Percentiles rank a stretch among this genome's conserved stretches.
phyloP scores from a whole-genome alignment of 2,113 vertebrate species.

The Clarias batrachus region DNA sequence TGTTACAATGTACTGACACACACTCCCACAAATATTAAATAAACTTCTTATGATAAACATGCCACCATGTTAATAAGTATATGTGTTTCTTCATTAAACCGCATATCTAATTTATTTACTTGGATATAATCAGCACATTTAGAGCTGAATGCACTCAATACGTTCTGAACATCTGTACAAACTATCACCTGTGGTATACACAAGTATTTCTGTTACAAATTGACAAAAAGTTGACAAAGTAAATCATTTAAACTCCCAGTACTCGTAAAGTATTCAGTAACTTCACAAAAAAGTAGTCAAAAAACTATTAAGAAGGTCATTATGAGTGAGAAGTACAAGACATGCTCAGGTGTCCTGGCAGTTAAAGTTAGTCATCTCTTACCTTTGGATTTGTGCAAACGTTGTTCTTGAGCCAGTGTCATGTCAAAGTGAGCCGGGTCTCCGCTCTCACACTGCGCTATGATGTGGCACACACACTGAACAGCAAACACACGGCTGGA shows the following conservation, averaged over 20 bases:
- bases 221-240: not conserved
- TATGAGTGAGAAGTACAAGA: not conserved
- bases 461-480: slow-evolving; percentile 85
- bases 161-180: not conserved
- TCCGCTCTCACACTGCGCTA: slow-evolving; percentile 79
- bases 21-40: no score
- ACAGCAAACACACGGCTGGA: slow-evolving; percentile 87
- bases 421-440: slow-evolving; percentile 83
- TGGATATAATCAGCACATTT: not conserved
- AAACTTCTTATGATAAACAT: no score
- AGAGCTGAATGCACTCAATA: not conserved
- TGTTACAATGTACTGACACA: no score
- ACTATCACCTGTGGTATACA: not conserved
- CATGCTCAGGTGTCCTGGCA: no score
- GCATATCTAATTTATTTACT: no score
- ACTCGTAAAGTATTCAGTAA: not conserved
- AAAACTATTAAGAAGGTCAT: not conserved
- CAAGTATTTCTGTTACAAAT: not conserved
- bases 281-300: not conserved
- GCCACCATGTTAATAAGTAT: no score
- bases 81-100: no score
- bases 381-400: slow-evolving; percentile 82
- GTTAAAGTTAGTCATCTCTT: not conserved
- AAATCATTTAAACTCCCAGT: no score
- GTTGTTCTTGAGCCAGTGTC: slow-evolving; percentile 83